phyloP scores from a whole-genome alignment of 2,888 invertebrate species.

The Podotricha telesiphe region DNA sequence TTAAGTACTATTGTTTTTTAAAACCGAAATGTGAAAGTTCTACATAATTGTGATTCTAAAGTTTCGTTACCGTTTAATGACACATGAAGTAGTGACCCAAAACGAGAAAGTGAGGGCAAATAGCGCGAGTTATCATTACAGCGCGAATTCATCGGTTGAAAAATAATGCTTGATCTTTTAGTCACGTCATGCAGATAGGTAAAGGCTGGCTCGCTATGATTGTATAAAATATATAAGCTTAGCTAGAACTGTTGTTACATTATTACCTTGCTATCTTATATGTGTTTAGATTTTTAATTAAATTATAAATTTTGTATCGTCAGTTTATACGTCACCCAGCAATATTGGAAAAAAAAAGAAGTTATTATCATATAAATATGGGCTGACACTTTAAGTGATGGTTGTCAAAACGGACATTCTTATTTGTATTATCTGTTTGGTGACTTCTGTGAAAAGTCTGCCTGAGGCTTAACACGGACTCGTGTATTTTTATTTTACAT shows the following conservation, averaged over 20 bases:
- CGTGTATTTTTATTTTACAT: neutral
- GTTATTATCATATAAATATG: neutral
- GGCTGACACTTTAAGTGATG: neutral
- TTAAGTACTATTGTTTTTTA: slow-evolving; percentile 16
- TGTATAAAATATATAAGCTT: neutral
- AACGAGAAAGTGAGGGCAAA: slow-evolving; percentile 70
- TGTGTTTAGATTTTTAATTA: too few species aligned
- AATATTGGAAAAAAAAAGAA: neutral
- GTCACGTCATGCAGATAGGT: slow-evolving; percentile 16
- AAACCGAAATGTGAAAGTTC: slow-evolving; percentile 63
- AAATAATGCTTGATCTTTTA: slow-evolving; percentile 49
- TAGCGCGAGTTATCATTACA: slow-evolving; percentile 82
- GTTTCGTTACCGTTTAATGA: slow-evolving; percentile 34
- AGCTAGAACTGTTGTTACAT: neutral
- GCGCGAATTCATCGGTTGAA: slow-evolving; percentile 85
- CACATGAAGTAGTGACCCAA: slow-evolving; percentile 32
- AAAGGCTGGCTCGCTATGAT: neutral
- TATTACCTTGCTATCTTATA: neutral
- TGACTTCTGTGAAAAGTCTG: slow-evolving; percentile 13
- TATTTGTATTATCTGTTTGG: slow-evolving; percentile 13
- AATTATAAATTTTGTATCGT: neutral
- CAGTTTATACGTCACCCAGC: neutral
- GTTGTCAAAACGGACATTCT: slow-evolving; percentile 1
- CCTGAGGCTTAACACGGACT: slow-evolving; percentile 9
- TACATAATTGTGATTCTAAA: slow-evolving; percentile 56